Conservation (phyloP, 2,113 vertebrate genomes). For the Mustelus asterias region DNA sequence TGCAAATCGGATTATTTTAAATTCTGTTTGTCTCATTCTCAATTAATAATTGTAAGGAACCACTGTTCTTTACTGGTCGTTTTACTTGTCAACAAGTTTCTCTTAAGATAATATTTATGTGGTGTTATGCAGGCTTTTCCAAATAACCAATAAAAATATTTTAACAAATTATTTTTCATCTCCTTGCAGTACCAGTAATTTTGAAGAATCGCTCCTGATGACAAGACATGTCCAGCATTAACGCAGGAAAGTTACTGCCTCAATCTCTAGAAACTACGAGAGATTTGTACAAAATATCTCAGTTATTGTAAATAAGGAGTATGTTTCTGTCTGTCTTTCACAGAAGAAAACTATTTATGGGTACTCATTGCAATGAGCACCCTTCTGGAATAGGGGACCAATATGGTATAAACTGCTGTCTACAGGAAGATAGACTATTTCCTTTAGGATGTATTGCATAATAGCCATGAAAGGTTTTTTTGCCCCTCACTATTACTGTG, state of each 20-base stretch:
- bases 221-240: background rate
- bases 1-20: background rate
- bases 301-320: slow-evolving; percentile 14
- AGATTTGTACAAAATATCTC: background rate
- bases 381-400: slow-evolving; percentile 23
- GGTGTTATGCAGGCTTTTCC: too few relatives aligned
- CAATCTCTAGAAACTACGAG: background rate
- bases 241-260: slow-evolving; percentile 31
- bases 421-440: background rate
- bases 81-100: background rate
- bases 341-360: slow-evolving; percentile 9
- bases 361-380: background rate
- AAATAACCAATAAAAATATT: background rate
- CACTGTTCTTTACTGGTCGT: background rate
- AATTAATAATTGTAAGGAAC: background rate
- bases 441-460: background rate
- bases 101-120: background rate
- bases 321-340: background rate
- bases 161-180: background rate
- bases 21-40: background rate
- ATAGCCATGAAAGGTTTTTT: background rate
- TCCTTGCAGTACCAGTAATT: slow-evolving; percentile 31
- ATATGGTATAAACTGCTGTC: background rate
- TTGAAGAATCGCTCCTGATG: slow-evolving; percentile 36
- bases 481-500: background rate